These are phyloP conservation scores for Fissipunctia ypsillon DNA, from an alignment of 2,888 invertebrate species.

Conservation along the genomic window DNA sequence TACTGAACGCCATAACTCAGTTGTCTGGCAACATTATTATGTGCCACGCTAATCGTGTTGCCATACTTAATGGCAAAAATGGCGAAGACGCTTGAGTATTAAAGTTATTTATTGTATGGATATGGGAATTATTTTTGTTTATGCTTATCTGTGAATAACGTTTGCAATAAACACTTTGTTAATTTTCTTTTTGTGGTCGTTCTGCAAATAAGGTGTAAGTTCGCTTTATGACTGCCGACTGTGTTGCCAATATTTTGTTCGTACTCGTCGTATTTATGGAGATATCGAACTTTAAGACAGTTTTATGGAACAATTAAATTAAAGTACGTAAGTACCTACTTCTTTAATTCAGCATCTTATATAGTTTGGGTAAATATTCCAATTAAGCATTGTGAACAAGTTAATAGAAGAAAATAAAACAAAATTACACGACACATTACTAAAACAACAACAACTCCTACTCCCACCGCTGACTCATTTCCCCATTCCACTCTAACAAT, in stretches of 20 bases:
- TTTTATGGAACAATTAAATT: not conserved
- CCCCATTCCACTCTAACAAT: constrained; percentile 60
- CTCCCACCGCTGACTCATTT: constrained; percentile 8
- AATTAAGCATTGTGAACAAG: not conserved
- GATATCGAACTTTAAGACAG: not conserved
- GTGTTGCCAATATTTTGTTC: not conserved
- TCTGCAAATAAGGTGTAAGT: not conserved
- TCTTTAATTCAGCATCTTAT: not conserved
- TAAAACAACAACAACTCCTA: not conserved
- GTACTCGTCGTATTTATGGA: no score
- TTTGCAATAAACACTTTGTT: constrained; percentile 32
- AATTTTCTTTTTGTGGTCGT: constrained; percentile 50
- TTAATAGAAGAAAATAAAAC: not conserved
- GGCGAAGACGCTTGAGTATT: constrained; percentile 63
- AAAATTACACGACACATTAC: not conserved
- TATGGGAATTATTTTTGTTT: constrained; percentile 48
- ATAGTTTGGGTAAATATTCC: not conserved
- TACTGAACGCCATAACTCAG: constrained; percentile 71
- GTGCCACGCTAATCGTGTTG: constrained; percentile 74
- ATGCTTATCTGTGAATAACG: constrained; percentile 40
- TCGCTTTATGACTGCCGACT: not conserved
- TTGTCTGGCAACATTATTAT: constrained; percentile 77
- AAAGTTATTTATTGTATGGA: constrained; percentile 55
- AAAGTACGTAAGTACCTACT: not conserved
- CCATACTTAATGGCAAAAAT: constrained; percentile 73